Evolutionary conservation across 2,888 invertebrate species (phyloP), one percentile per base, ranked within the genome.

Genomic region (Drosophila cyrtoloma): DNA sequence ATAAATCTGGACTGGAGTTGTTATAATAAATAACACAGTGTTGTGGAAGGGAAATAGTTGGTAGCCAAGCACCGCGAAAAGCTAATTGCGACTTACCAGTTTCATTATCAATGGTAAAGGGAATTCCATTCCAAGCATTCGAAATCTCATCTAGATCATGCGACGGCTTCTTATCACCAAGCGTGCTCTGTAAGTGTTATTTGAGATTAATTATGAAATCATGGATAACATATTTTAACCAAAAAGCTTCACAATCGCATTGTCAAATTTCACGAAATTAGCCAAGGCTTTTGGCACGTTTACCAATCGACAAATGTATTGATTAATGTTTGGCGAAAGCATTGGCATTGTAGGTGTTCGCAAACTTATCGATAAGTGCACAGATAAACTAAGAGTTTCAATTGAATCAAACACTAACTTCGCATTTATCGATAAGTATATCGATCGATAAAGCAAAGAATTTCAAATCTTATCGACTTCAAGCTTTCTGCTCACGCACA

Each of bases 51-150:
- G 22, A 32, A n/a, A 22, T 35, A 19, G 14, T 47, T 39, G 7
- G 12, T 14, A 42, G 22, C n/a, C 35, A 35, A 30, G 39, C 22
- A 28, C 14, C 22, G 30, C 26, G 32, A 30, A 28, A 58, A 14
- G 50, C 10, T n/a, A 37, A 26, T 10, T 39, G 57, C 56, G 39
- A 94, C 96, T 95, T 93, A 97, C 97, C 97, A 79, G 97, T 97
- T 94, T 97, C 97, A 19, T 97, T 96, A 92, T 97, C 97, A 72
- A 97, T 96, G 75, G 96, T 97, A 93, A 97, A 97, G 0, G 96
- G 95, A 9, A 97, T 94, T 30, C 97, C 97, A 33, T 96, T 96
- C 97, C 97, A 97, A 7, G 96, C 96, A 92, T 97, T 96, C 44
- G 95, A 95, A 91, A 95, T 91, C 0, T 68, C 89, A 10, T 83